These are phyloP conservation scores for Brachionus manjavacas DNA, from an alignment of 1,140 invertebrate species.

Conservation along the genomic window DNA sequence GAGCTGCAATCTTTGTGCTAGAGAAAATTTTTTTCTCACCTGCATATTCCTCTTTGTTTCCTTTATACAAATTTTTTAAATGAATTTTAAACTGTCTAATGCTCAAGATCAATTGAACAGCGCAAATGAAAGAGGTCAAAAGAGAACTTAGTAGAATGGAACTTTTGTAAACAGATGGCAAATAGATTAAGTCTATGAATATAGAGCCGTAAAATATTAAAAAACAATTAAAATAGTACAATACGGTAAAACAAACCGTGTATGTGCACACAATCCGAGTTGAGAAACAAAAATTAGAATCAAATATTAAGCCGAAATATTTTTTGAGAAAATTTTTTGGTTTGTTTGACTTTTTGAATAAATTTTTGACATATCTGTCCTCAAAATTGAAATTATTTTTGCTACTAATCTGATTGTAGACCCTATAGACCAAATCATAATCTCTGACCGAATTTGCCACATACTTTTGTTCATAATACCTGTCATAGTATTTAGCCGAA, in stretches of 20 bases:
- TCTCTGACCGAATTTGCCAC: not conserved
- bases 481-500: not conserved
- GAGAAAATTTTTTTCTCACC: not conserved
- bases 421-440: not conserved
- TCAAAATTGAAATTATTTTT: not conserved
- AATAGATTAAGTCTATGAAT: slow-evolving; percentile 28
- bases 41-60: not conserved
- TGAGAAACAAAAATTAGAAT: slow-evolving; percentile 36
- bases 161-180: slow-evolving; percentile 5
- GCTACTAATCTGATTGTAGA: not conserved
- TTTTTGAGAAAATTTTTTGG: not conserved
- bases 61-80: slow-evolving; percentile 1
- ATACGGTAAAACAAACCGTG: slow-evolving; percentile 4
- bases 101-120: not conserved
- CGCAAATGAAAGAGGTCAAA: not conserved
- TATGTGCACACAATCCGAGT: slow-evolving; percentile 23
- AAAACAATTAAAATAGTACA: slow-evolving; percentile 38
- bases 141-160: not conserved
- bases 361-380: slow-evolving; percentile 12
- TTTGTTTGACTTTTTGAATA: not conserved
- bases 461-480: not conserved
- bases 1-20: not conserved
- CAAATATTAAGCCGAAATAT: not conserved
- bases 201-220: slow-evolving; percentile 33
- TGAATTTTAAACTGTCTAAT: slow-evolving; percentile 3